Evolutionary conservation across 1,140 invertebrate genomes (phyloP), one percentile per base, ranked within the genome.

Genomic region (roundworm (Caenorhabditis elegans)): DNA sequence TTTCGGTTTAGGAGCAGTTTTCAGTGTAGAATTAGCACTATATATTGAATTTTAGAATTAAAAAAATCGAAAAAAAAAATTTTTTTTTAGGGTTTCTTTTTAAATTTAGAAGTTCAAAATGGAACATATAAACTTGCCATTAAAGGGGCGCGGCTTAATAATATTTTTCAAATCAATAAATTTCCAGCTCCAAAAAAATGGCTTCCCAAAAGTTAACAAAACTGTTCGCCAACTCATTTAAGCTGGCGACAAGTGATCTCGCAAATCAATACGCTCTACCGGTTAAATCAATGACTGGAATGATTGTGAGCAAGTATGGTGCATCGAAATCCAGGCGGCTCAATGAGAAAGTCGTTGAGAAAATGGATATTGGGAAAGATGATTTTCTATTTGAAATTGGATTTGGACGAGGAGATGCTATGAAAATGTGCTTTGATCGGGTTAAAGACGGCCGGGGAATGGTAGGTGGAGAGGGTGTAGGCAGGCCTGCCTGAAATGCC

Each of bases 361-460:
- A 6, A 13, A 46, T 79, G 76, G 19, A 19, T 15, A 4, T 48
- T 15, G n/a, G 8, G 6, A 19, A 10, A 84, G 83, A 83, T 43
- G 60, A 83, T 48, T 65, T 75, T 13, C 1, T 83, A 26, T 83
- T 84, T 24, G 83, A 84, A 70, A 79, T 84, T 28, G 83, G 83
- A n/a, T 84, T 85, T 36, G 83, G 83, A 31, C n/a, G 83, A 5
- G 83, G 83, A 11, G 48, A 84, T 34, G 83, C 76, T 6, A 47
- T 84, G 26, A 11, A 24, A 26, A 51, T 36, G 47, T 51, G 79
- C 36, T 60, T 82, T 28, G 31, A 75, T 13, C 8, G 19, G 13
- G 19, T 81, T 2, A 49, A 76, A 24, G 70, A 49, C 8, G 76
- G 48, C 19, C 22, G 31, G 28, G 36, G 43, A 55, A 46, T 78